Base-by-base conservation (phyloP, 2,797 vertebrate species). In the Hippoglossus hippoglossus region DNA sequence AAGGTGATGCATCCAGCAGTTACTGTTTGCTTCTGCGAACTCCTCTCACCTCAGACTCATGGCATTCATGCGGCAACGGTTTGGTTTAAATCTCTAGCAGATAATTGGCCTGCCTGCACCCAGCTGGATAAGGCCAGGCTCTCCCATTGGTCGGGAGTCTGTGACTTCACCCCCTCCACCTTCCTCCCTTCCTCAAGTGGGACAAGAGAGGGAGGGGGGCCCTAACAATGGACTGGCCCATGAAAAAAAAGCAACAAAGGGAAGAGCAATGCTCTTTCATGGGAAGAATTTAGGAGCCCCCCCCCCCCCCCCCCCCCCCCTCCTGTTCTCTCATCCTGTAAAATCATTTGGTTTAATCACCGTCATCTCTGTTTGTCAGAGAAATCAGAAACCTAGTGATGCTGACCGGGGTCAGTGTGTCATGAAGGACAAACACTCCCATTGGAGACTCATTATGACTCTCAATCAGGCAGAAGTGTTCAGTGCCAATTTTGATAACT, bases 201-300 rank as follows among this genome's bases (percentile, higher is more conserved):
- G 85, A 80, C 81, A 79, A 73, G 78, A 77, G 70, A 78, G 72
- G 85, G 72, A 83, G 44, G 44, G 84, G 77, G 59, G 73, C n/a
- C 66, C 65, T 71, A 92, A 94, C 93, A 94, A 94, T 93, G 91
- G 92, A 73, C 87, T 67, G 87, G 79, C 75, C 88, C 75, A 71
- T 85, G 76, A 49, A 85, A 86, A 82, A 82, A 84, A 77, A 79
- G 79, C 89, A 85, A 93, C 88, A 93, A 93, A 90, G 84, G 63
- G 77, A 90, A 78, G 81, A 87, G 26, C 74, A 70, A 36, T 59
- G 60, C 64, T 82, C 21, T 36, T 68, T 68, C 7, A 24, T 80
- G 80, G 71, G 77, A 91, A 81, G 86, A 91, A 88, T 89, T 82
- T 75, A 80, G 76, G 71, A 82, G 46, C 55, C 62, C 6, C 19